These are phyloP conservation scores for Venustoraphidia nigricollis DNA, from an alignment of 2,888 invertebrate species.

Conservation along the genomic window DNA sequence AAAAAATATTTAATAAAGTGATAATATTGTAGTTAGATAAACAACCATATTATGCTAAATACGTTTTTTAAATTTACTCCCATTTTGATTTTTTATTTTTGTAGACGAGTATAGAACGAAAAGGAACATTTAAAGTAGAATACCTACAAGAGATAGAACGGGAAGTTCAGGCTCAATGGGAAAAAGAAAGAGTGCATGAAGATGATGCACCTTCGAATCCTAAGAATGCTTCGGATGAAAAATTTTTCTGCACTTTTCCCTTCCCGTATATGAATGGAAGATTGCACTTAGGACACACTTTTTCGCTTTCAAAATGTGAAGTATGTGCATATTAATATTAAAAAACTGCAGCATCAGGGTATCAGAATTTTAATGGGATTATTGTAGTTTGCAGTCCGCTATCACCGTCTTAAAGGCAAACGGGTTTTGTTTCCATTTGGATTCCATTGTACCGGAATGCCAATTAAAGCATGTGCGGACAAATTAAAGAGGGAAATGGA, in stretches of 20 bases:
- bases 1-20: too few species aligned
- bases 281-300: constrained; percentile 93
- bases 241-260: constrained; percentile 90
- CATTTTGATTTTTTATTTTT: constrained; percentile 4
- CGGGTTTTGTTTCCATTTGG: constrained; percentile 92
- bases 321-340: constrained; percentile 29
- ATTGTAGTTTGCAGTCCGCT: constrained; percentile 74
- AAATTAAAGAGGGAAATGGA: constrained; percentile 90
- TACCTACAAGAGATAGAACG: constrained; percentile 81
- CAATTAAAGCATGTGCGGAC: constrained; percentile 97
- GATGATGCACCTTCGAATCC: constrained; percentile 53
- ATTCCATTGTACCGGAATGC: constrained; percentile 99
- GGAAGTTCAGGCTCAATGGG: constrained; percentile 78
- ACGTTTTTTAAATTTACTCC: too few species aligned
- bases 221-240: constrained; percentile 47
- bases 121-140: constrained; percentile 93
- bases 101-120: constrained; percentile 41
- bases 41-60: too few species aligned
- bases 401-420: constrained; percentile 83
- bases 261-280: constrained; percentile 99
- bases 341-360: neutral
- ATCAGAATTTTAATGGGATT: neutral
- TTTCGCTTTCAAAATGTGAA: constrained; percentile 94
- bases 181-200: constrained; percentile 62
- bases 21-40: too few species aligned